A percentile compares a stretch with the other conserved stretches of the same genome.
phyloP scores from a whole-genome alignment of 2,888 invertebrate species.

The Agonopterix heracliana region DNA sequence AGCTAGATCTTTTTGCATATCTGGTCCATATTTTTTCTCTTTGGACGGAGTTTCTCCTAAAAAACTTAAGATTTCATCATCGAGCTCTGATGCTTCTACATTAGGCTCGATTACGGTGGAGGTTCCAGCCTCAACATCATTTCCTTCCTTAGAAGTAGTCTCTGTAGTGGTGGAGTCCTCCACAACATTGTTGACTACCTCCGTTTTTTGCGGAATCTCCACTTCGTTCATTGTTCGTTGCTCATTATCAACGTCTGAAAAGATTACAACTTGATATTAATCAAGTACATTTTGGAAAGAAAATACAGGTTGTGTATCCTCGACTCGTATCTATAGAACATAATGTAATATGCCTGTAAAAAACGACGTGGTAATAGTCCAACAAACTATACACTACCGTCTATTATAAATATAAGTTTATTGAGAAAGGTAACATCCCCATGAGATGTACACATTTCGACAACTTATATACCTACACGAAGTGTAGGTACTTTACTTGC shows the following conservation, averaged over 20 bases:
- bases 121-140: neutral
- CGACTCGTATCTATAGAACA: no score
- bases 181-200: neutral
- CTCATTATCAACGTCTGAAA: neutral
- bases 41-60: slow-evolving; percentile 7
- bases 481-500: neutral
- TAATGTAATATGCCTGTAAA: neutral
- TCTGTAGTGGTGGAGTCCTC: neutral
- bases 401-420: neutral
- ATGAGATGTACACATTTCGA: neutral
- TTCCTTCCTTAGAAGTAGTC: neutral
- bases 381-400: neutral
- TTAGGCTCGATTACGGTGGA: neutral
- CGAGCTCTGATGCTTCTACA: neutral
- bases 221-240: no score
- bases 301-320: neutral
- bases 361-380: neutral
- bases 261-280: neutral
- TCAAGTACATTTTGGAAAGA: neutral
- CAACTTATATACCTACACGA: no score
- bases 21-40: slow-evolving; percentile 4
- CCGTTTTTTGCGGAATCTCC: neutral
- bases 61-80: slow-evolving; percentile 1
- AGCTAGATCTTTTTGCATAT: slow-evolving; percentile 7
- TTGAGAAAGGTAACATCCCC: neutral